Evolutionary conservation across 2,888 invertebrate genomes (phyloP), one percentile per base, ranked within the genome.

Genomic region (Cryptocephalus primarius): DNA sequence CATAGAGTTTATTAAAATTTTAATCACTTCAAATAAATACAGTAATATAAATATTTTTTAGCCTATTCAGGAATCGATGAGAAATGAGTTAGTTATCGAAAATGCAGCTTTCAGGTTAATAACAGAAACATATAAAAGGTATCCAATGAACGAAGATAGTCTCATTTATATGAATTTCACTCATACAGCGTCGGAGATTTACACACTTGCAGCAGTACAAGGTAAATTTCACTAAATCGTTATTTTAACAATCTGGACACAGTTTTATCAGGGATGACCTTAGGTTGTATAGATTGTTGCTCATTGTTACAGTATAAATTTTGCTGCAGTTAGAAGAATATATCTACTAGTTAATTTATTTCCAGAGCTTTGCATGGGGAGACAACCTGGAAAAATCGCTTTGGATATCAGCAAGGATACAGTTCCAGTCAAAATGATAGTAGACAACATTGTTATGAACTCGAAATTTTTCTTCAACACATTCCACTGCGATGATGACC

Each of bases 101-200:
- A 49, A 47, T 43, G 14, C 41, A n/a, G 49, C 47, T 4, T 49
- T 49, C 39, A 40, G 41, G 9, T 40, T 47, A 31, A 34, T 42
- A 14, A 41, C 45, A 8, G 47, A 47, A n/a, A 40, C 36, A 22
- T 47, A 45, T 12, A 9, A 32, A 13, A 6, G 2, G 22, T 22
- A 4, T 22, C 22, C 22, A 22, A 22, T 22, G 22, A 22, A 22
- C 3, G 6, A 6, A 6, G 22, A 22, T 22, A 22, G 22, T 22
- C 22, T 22, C 22, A 6, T 22, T 22, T 22, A 22, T 22, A 22
- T 22, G 22, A 22, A 22, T 6, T 22, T 22, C 22, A 22, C 22
- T 22, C 22, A 22, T 22, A 22, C 22, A 22, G 22, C 6, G 2
- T 6, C 22, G 6, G 12, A 49, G 36, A n/a, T 39, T 10, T 49